These are phyloP conservation scores for Rostratula benghalensis DNA, from an alignment of 2,113 vertebrate species.

Conservation along the genomic window DNA sequence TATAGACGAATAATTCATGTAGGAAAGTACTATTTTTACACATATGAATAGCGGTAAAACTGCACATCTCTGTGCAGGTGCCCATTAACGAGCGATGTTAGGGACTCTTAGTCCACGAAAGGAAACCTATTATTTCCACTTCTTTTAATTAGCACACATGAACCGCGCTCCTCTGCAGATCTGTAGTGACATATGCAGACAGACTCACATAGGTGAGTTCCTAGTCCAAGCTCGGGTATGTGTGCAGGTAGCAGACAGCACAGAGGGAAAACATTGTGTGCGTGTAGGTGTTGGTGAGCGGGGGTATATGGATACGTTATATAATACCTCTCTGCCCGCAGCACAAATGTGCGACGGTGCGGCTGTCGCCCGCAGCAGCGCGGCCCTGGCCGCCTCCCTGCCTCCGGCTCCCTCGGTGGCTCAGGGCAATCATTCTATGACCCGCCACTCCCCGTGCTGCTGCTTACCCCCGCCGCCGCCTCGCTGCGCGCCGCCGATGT, in stretches of 20 bases:
- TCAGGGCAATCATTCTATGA: neutral
- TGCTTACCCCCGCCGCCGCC: neutral
- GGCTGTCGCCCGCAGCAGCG: neutral
- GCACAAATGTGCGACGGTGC: neutral
- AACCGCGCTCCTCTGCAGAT: neutral
- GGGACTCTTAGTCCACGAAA: slow-evolving; percentile 24
- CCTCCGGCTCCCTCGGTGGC: neutral
- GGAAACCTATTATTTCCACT: slow-evolving; percentile 51
- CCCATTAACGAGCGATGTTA: neutral
- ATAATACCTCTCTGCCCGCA: neutral
- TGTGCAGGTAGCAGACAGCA: neutral
- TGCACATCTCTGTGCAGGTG: neutral
- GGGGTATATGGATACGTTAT: neutral
- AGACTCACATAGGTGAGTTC: neutral
- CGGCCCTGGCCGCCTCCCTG: neutral
- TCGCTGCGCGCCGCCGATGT: neutral
- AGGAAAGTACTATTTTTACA: slow-evolving; percentile 45
- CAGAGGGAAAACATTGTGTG: neutral
- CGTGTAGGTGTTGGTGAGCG: neutral
- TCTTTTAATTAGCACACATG: slow-evolving; percentile 48
- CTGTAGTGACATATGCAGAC: neutral
- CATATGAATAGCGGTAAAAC: slow-evolving; percentile 8
- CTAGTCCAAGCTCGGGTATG: neutral
- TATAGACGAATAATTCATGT: slow-evolving; percentile 57
- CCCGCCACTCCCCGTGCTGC: neutral